Base-by-base conservation (phyloP, 2,113 vertebrate species). In the Hepsetus odoe region DNA sequence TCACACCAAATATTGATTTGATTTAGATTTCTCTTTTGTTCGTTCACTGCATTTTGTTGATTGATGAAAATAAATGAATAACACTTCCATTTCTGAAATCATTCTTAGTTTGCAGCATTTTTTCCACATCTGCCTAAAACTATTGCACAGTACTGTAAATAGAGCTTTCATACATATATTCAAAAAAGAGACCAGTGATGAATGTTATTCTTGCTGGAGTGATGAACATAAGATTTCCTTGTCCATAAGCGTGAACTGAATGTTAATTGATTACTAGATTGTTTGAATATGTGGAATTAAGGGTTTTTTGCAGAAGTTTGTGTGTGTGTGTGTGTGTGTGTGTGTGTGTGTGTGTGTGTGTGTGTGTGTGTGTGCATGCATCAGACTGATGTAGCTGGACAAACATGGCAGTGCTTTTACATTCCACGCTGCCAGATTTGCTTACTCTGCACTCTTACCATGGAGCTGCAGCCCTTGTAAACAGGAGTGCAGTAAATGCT, bases 401-500 rank as follows among this genome's bases (percentile, higher is more conserved):
- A 72, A 72, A 79, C 33, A 64, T 64, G 59, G 76, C 76, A 35
- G 18, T 28, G 20, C 22, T 7, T 44, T 26, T 53, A 71, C 51
- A 35, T 55, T 55, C 68, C 49, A 32, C 26, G 7, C 18, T n/a
- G 12, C 44, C 26, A 53, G 44, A 70, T 32, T 20, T 56, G 69
- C 53, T 72, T 72, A 72, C 49, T 72, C 69, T 22, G 69, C 69
- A 2, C 18, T 80, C 70, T 49, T 73, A 53, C 64, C 26, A 2
- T 5, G 4, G 30, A 61, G 61, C 44, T 18, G 46, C 46, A 18
- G 40, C 44, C 40, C 49, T 58, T 46, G 62, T 74, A 67, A 65
- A 81, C 61, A 71, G 26, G 14, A 76, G n/a, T 30, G 49, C 38
- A 18, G 49, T 81, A 65, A 81, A 73, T 26, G 53, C 5, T 73